phyloP scores from a whole-genome alignment of 2,797 vertebrate genomes.

The Ceryle rudis region DNA sequence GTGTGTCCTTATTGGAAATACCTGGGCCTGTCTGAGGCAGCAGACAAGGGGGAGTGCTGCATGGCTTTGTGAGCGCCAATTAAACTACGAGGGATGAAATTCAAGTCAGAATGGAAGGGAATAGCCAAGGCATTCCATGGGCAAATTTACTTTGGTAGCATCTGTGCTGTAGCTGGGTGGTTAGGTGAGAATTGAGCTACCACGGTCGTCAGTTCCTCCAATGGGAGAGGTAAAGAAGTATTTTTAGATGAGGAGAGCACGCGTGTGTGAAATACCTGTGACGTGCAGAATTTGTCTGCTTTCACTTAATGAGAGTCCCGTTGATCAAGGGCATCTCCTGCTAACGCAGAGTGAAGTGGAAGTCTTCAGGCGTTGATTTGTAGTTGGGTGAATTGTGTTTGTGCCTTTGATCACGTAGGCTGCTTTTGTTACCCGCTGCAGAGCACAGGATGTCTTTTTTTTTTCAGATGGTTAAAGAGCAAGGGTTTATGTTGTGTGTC shows the following conservation, averaged over 20 bases:
- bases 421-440: not conserved
- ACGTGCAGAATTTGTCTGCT: not conserved
- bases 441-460: not conserved
- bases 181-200: not conserved
- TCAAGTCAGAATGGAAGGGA: not conserved
- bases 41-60: not conserved
- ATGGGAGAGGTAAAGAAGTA: not conserved
- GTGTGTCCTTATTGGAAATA: not conserved
- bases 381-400: not conserved
- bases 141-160: not conserved
- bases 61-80: not conserved
- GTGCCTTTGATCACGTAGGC: conserved; percentile 4
- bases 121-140: not conserved
- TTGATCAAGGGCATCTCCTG: not conserved
- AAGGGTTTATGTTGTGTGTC: not conserved
- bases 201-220: not conserved
- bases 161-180: not conserved
- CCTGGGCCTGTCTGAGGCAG: not conserved
- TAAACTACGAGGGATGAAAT: not conserved
- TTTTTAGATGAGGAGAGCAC: not conserved
- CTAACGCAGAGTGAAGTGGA: not conserved
- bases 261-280: not conserved
- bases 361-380: not conserved
- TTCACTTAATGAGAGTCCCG: not conserved
- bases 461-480: not conserved